A percentile compares a stretch with the other conserved stretches of the same genome.
phyloP scores from a whole-genome alignment of 2,888 invertebrate genomes.

The Acronicta alni region DNA sequence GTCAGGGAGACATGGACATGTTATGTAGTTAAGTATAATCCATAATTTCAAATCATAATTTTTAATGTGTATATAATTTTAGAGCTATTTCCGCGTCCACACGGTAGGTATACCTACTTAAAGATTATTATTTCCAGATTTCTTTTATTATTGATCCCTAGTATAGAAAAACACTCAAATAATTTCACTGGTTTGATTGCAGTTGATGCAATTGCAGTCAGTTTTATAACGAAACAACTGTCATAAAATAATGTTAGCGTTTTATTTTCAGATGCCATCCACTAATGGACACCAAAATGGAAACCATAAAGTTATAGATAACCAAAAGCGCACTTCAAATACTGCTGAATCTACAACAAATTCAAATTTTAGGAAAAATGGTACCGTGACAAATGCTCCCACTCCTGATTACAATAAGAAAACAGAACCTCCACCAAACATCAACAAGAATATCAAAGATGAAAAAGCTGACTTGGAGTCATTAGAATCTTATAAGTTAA shows the following conservation, averaged over 20 bases:
- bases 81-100: too few relatives aligned
- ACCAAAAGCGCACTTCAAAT: conserved; percentile 41
- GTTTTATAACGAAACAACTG: too few relatives aligned
- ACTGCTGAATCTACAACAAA: conserved; percentile 64
- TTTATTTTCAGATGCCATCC: conserved; percentile 76
- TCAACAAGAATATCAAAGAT: conserved; percentile 75
- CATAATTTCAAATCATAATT: too few relatives aligned
- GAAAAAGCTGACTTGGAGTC: conserved; percentile 93
- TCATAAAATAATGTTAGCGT: background rate
- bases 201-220: too few relatives aligned
- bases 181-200: too few relatives aligned
- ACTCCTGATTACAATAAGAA: conserved; percentile 83
- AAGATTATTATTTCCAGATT: too few relatives aligned
- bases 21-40: background rate
- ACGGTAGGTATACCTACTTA: too few relatives aligned
- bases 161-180: too few relatives aligned
- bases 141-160: too few relatives aligned
- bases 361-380: conserved; percentile 75
- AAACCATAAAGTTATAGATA: conserved; percentile 64
- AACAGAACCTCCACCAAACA: conserved; percentile 58
- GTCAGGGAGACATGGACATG: conserved; percentile 6
- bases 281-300: conserved; percentile 77
- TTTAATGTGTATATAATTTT: too few relatives aligned
- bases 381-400: conserved; percentile 75
- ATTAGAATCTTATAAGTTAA: conserved; percentile 92